phyloP scores from a whole-genome alignment of 2,113 vertebrate species.

The Carollia perspicillata region DNA sequence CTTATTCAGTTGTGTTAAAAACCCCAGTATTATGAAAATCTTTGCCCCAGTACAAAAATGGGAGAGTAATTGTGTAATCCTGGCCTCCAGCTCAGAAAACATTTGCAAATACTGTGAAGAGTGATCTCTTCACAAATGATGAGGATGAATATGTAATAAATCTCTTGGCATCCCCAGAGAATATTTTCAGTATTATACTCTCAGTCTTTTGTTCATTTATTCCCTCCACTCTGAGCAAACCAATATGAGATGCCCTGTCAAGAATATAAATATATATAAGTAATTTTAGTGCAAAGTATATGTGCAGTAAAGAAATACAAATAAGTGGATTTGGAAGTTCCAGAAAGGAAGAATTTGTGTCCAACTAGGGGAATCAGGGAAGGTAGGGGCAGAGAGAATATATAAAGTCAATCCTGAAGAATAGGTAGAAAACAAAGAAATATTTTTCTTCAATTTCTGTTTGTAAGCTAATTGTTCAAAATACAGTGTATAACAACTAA shows the following conservation, averaged over 20 bases:
- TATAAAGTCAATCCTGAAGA: neutral
- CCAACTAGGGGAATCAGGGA: neutral
- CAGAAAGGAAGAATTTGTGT: neutral
- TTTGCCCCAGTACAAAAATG: neutral
- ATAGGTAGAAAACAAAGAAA: neutral
- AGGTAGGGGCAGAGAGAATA: neutral
- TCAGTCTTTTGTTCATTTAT: neutral
- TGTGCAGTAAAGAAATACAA: neutral
- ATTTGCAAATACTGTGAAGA: neutral
- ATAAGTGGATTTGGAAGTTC: neutral
- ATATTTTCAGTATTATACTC: neutral
- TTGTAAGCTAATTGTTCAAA: constrained; percentile 1
- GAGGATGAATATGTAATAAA: neutral
- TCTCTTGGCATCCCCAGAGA: neutral
- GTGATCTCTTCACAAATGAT: neutral
- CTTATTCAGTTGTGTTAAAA: neutral
- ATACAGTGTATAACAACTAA: neutral
- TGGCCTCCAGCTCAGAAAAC: constrained; percentile 10
- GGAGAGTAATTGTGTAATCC: neutral
- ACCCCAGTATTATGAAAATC: neutral
- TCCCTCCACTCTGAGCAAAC: neutral
- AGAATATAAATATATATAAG: neutral
- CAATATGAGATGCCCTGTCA: neutral
- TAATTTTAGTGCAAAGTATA: neutral
- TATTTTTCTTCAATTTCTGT: neutral